Percentiles rank a stretch among this genome's conserved stretches.
Conservation (phyloP, 2,888 invertebrate species). For the Chrysotoxum bicinctum region DNA sequence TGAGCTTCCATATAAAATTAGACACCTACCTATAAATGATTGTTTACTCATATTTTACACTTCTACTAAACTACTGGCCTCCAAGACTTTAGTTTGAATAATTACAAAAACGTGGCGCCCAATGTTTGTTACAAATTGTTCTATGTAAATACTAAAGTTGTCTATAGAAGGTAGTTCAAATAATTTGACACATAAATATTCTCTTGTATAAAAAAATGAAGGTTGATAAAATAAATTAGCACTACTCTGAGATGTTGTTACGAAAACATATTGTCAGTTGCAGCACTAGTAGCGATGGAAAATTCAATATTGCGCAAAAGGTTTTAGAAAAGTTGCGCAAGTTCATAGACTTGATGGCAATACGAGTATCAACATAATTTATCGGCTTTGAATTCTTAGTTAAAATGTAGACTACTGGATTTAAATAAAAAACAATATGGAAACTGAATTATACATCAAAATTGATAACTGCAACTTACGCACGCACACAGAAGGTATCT, state of each 20-base stretch:
- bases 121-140: conserved; percentile 1
- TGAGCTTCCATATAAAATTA: background rate
- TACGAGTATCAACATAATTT: background rate
- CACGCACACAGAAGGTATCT: conserved; percentile 20
- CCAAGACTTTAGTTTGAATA: conserved; percentile 5
- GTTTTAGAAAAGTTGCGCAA: conserved; percentile 10
- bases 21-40: background rate
- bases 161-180: background rate
- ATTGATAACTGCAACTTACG: conserved; percentile 29
- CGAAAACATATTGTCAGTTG: conserved; percentile 3
- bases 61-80: background rate
- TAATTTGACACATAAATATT: background rate
- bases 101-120: conserved; percentile 4
- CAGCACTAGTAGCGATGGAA: background rate
- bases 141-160: conserved; percentile 11
- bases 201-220: background rate
- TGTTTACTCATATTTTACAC: background rate
- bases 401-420: no score
- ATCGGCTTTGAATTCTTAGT: background rate
- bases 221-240: conserved; percentile 16
- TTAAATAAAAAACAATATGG: background rate
- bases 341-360: background rate
- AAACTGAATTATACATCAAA: background rate
- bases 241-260: conserved; percentile 19
- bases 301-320: conserved; percentile 24